Conservation (phyloP, 1,140 invertebrate genomes). For the Drosophila fuyamai region DNA sequence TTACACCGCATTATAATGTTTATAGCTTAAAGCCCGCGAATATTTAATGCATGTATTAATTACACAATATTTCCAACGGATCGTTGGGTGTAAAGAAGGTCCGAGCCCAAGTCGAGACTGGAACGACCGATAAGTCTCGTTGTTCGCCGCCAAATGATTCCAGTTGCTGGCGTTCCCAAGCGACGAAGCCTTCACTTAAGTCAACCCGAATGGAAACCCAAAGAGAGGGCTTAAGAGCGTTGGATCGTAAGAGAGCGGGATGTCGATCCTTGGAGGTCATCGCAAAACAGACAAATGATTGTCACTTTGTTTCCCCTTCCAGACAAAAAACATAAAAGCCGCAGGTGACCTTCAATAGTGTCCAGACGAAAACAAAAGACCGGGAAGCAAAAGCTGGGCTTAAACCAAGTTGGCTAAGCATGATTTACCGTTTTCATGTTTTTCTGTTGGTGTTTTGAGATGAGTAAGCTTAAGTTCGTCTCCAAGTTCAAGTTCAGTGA, state of each 20-base stretch:
- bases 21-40: neutral
- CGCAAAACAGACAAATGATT: constrained; percentile 7
- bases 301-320: neutral
- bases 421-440: constrained; percentile 49
- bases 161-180: constrained; percentile 8
- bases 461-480: constrained; percentile 46
- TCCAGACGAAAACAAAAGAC: constrained; percentile 46
- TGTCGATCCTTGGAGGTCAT: constrained; percentile 15
- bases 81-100: constrained; percentile 1
- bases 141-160: constrained; percentile 51
- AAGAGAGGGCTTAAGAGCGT: constrained; percentile 4
- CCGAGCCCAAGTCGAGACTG: constrained; percentile 28
- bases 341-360: constrained; percentile 34
- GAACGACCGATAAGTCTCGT: constrained; percentile 56
- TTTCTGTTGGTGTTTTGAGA: constrained; percentile 11
- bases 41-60: constrained; percentile 13
- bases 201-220: neutral
- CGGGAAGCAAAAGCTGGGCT: constrained; percentile 32
- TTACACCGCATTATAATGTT: neutral
- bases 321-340: constrained; percentile 1
- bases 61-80: constrained; percentile 28
- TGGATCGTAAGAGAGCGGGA: neutral
- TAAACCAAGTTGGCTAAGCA: constrained; percentile 28
- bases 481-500: constrained; percentile 43
- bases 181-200: constrained; percentile 24